Percentiles rank a stretch among this genome's conserved stretches.
Evolutionary conservation across 1,140 invertebrate species (phyloP).

Genomic region (Drosophila yakuba): DNA sequence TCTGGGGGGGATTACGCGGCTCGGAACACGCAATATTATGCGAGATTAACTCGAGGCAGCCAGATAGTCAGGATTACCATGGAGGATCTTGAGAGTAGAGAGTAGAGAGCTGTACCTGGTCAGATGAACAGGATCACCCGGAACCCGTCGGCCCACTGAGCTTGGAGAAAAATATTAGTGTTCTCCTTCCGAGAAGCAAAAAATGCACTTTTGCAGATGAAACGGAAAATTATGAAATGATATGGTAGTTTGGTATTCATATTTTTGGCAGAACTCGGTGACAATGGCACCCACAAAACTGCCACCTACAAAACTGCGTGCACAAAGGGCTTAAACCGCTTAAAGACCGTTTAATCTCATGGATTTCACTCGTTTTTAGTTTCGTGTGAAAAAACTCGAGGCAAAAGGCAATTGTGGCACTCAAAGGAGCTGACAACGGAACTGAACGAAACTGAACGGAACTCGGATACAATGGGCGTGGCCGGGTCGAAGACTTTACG

Average conservation of each 20-base stretch:
- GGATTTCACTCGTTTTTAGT: slow-evolving; percentile 69
- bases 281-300: slow-evolving; percentile 51
- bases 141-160: slow-evolving; percentile 13
- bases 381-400: slow-evolving; percentile 62
- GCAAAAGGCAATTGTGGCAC: slow-evolving; percentile 24
- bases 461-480: slow-evolving; percentile 56
- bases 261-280: slow-evolving; percentile 10
- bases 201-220: not conserved
- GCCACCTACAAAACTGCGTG: slow-evolving; percentile 69
- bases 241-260: slow-evolving; percentile 4
- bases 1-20: slow-evolving; percentile 7
- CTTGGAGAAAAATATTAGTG: slow-evolving; percentile 56
- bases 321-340: slow-evolving; percentile 80
- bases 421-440: not conserved
- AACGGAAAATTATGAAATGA: slow-evolving; percentile 46
- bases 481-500: slow-evolving; percentile 52
- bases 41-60: slow-evolving; percentile 49
- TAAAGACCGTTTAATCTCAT: slow-evolving; percentile 74
- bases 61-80: slow-evolving; percentile 43
- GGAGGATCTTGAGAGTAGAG: not conserved
- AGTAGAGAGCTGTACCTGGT: slow-evolving; percentile 25
- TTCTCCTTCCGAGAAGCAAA: slow-evolving; percentile 46
- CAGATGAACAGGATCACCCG: slow-evolving; percentile 8
- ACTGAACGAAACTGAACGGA: slow-evolving; percentile 16
- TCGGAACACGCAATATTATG: slow-evolving; percentile 39